A percentile compares a stretch with the other conserved stretches of the same genome.
Conservation (phyloP, 1,140 invertebrate species). For the Diploscapter pachys region DNA sequence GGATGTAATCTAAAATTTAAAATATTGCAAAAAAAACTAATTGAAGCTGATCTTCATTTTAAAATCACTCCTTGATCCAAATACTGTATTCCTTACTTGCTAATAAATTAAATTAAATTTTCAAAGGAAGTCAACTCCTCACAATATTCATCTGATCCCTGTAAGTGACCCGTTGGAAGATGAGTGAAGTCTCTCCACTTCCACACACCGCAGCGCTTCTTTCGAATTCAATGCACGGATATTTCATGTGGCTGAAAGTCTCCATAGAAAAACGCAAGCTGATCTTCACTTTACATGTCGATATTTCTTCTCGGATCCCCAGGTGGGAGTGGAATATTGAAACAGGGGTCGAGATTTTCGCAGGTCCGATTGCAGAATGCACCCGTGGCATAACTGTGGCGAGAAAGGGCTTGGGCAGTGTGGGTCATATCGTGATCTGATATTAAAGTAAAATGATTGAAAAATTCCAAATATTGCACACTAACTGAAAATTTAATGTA, state of each 20-base stretch:
- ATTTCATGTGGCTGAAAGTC: conserved; percentile 64
- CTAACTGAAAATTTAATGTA: too few relatives aligned
- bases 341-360: conserved; percentile 91
- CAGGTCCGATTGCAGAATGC: conserved; percentile 83
- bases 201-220: conserved; percentile 90
- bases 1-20: conserved; percentile 72
- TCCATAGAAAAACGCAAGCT: not conserved
- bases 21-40: not conserved
- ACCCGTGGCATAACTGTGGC: conserved; percentile 84
- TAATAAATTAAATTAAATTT: too few relatives aligned
- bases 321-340: conserved; percentile 84
- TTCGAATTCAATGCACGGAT: conserved; percentile 81
- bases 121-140: conserved; percentile 5
- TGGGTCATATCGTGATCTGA: conserved; percentile 90
- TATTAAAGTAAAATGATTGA: not conserved
- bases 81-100: too few relatives aligned
- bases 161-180: conserved; percentile 79
- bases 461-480: too few relatives aligned
- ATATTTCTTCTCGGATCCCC: conserved; percentile 69
- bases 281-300: conserved; percentile 21
- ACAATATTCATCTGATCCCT: conserved; percentile 84
- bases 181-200: conserved; percentile 89
- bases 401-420: conserved; percentile 82
- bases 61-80: too few relatives aligned
- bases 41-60: not conserved